Evolutionary conservation across 2,888 invertebrate species (phyloP), one percentile per base, ranked within the genome.

Genomic region (Aspidapion aeneum): DNA sequence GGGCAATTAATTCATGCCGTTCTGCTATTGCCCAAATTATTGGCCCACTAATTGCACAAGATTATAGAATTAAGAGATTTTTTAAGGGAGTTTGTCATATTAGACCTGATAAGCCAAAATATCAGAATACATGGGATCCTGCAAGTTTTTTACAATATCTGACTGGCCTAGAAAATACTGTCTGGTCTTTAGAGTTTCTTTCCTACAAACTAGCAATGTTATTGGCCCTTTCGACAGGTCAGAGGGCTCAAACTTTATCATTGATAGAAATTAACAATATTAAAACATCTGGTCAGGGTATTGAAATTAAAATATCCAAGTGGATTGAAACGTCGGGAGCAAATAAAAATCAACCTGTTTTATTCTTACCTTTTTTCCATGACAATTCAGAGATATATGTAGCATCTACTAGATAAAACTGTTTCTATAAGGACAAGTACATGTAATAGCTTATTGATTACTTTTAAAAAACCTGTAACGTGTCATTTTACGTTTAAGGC

Each of bases 61-160:
- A 66, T 59, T 52, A 18, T 60, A 21, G 63, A 50, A 55, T 67
- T 2, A 62, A 64, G 56, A 49, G 65, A 20, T 68, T 68, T 61
- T 68, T 68, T 62, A 68, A 66, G 49, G 68, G 67, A 9, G 60
- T 67, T 50, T 61, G n/a, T 63, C 54, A 61, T 20, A 35, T 67
- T 21, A 62, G 68, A 62, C 68, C 66, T 1, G 58, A 16, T 57
- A 12, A 19, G 17, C 63, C 66, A 12, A 66, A 59, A 58, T 65
- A 66, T 61, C 22, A 21, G 12, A 62, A 57, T 49, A 66, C 66
- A 5, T 62, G 67, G 67, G 67, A 66, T 57, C 67, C 63, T 22
- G 48, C 51, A 18, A 21, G 51, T 48, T 65, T 67, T 55, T 35
- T 68, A 55, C 35, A 63, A 49, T 66, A 60, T 51, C 16, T 63